Evolutionary conservation across 2,888 invertebrate genomes (phyloP).

Genomic region (Penaeus monodon): DNA sequence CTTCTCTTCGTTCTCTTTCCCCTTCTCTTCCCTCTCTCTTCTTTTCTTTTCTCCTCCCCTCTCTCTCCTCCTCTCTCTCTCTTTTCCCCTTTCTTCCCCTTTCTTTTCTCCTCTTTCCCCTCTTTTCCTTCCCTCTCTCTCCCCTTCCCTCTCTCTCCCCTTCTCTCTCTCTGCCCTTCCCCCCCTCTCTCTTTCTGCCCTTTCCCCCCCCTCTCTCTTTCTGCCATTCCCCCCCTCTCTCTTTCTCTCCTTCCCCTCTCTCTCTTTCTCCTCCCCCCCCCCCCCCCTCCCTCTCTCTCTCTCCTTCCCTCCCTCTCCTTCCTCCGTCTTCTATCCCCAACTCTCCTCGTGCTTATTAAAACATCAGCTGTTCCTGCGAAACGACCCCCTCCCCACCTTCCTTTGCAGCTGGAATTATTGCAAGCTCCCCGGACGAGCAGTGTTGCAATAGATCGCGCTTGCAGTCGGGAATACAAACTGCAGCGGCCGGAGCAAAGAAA

Average conservation of each 20-base stretch:
- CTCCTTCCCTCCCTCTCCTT: background rate
- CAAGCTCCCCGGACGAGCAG: too few relatives aligned
- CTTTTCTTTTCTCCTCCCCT: background rate
- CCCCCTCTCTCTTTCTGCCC: conserved; percentile 1
- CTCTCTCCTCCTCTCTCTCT: too few relatives aligned
- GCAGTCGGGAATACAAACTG: too few relatives aligned
- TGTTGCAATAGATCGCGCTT: too few relatives aligned
- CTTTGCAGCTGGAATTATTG: too few relatives aligned
- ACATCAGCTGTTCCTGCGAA: background rate
- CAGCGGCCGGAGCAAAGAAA: too few relatives aligned
- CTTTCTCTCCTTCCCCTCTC: too few relatives aligned
- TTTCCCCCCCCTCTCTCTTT: background rate
- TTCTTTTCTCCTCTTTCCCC: background rate
- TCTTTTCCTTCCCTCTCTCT: background rate
- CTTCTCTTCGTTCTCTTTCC: background rate
- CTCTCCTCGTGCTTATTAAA: background rate
- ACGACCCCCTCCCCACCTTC: background rate
- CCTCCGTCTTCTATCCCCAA: background rate
- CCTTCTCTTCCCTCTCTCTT: background rate
- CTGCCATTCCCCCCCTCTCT: background rate
- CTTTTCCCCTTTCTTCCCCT: too few relatives aligned
- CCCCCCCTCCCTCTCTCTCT: too few relatives aligned
- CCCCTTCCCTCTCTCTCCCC: background rate
- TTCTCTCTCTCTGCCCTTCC: background rate
- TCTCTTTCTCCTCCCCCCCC: background rate